Evolutionary conservation across 2,113 vertebrate genomes (phyloP).

Genomic region (Dolichotis patagonum): DNA sequence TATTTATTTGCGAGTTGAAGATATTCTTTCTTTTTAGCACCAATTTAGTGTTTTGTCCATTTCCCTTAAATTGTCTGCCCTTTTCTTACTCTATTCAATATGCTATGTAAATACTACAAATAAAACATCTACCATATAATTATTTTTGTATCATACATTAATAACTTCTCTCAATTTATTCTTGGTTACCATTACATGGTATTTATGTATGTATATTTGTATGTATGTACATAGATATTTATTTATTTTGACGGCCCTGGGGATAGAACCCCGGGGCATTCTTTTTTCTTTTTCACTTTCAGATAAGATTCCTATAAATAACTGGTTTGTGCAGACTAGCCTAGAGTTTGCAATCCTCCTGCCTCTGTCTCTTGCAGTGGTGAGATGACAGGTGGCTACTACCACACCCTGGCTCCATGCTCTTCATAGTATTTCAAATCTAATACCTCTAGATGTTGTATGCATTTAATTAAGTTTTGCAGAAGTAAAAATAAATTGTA

Average conservation of each 20-base stretch:
- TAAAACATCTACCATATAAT: neutral
- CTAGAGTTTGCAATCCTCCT: neutral
- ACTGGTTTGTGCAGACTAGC: neutral
- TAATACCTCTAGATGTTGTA: neutral
- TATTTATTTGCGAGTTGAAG: neutral
- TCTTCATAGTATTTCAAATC: neutral
- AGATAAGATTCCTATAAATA: neutral
- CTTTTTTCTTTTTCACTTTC: neutral
- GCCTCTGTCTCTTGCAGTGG: neutral
- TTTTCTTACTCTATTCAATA: neutral
- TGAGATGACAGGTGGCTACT: neutral
- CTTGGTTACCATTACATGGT: neutral
- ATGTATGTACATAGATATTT: no score
- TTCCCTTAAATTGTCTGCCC: neutral
- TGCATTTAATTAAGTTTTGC: neutral
- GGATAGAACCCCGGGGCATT: neutral
- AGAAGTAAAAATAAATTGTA: neutral
- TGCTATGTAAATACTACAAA: neutral
- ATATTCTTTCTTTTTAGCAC: neutral
- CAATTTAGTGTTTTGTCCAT: neutral
- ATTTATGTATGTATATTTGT: neutral
- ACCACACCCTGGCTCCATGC: neutral
- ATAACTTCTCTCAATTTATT: neutral
- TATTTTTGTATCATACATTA: neutral
- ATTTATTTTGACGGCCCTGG: neutral